phyloP scores from a whole-genome alignment of 2,113 vertebrate genomes.

The Myxocyprinus asiaticus region DNA sequence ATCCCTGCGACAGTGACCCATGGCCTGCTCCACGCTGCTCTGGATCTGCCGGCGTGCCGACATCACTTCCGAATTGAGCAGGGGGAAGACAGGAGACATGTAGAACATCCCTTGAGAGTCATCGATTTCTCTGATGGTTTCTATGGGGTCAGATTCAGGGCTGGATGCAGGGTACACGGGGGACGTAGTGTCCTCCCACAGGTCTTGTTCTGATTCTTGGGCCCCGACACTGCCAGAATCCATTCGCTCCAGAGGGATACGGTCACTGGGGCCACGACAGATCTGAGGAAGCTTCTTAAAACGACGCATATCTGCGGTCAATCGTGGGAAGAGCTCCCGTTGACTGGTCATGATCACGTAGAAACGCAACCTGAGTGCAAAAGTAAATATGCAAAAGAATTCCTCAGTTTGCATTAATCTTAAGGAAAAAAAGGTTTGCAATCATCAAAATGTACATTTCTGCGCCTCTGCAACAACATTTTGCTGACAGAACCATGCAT shows the following conservation, averaged over 20 bases:
- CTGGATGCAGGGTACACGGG: constrained; percentile 18
- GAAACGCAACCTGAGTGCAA: constrained; percentile 80
- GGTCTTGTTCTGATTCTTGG: constrained; percentile 66
- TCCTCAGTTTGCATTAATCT: too few relatives aligned
- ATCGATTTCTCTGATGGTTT: constrained; percentile 59
- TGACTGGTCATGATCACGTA: constrained; percentile 97
- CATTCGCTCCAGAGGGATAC: constrained; percentile 61
- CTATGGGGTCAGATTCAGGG: constrained; percentile 67
- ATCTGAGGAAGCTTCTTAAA: constrained; percentile 90
- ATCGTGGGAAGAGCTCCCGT: constrained; percentile 92
- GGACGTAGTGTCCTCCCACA: constrained; percentile 74
- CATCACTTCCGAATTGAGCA: constrained; percentile 86
- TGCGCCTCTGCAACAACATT: too few relatives aligned
- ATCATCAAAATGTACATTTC: too few relatives aligned
- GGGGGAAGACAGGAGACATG: constrained; percentile 83
- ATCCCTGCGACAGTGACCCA: constrained; percentile 94
- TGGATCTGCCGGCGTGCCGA: constrained; percentile 85
- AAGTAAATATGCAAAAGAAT: neutral
- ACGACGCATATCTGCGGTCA: constrained; percentile 91
- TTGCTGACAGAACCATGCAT: too few relatives aligned
- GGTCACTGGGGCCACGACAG: constrained; percentile 81
- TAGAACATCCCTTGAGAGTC: constrained; percentile 74
- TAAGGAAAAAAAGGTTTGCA: too few relatives aligned
- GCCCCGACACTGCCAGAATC: constrained; percentile 53
- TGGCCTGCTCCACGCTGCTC: constrained; percentile 89